Percentiles rank a stretch among this genome's conserved stretches.
Conservation (phyloP, 2,797 vertebrate species). For the Leuciscus waleckii region DNA sequence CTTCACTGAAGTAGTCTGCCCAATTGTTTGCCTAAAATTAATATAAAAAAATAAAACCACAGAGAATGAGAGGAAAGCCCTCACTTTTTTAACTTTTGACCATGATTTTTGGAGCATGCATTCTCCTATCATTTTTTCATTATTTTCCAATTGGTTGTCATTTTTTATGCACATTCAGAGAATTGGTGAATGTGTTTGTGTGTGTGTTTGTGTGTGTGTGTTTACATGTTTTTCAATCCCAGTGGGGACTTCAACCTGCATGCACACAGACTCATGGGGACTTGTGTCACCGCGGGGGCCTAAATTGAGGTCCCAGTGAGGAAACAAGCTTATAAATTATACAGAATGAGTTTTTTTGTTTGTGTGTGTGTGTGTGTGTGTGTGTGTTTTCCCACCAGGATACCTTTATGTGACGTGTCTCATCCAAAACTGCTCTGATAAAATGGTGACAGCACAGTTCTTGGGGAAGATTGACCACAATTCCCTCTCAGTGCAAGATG, state of each 20-base stretch:
- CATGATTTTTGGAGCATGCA: background rate
- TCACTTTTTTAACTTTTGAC: slow-evolving; percentile 19
- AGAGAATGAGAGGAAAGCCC: background rate
- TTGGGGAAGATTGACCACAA: slow-evolving; percentile 85
- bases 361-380: no score
- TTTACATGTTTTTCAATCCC: no score
- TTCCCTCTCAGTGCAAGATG: slow-evolving; percentile 89
- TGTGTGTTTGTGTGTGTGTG: background rate
- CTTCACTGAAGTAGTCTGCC: slow-evolving; percentile 68
- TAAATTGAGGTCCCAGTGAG: no score
- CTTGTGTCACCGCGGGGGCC: no score
- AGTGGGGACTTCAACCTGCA: no score
- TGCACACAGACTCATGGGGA: no score
- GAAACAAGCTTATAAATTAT: no score
- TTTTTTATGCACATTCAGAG: background rate
- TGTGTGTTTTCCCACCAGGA: slow-evolving; percentile 71
- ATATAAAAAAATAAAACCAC: slow-evolving; percentile 26
- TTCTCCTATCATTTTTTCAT: background rate
- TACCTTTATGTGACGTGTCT: slow-evolving; percentile 89
- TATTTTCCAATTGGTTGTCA: slow-evolving; percentile 28
- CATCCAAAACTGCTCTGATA: slow-evolving; percentile 90
- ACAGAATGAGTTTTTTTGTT: background rate
- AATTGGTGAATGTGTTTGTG: background rate
- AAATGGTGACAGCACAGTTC: slow-evolving; percentile 82
- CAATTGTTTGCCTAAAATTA: slow-evolving; percentile 57